phyloP scores from a whole-genome alignment of 2,888 invertebrate genomes.

The Troides helena region DNA sequence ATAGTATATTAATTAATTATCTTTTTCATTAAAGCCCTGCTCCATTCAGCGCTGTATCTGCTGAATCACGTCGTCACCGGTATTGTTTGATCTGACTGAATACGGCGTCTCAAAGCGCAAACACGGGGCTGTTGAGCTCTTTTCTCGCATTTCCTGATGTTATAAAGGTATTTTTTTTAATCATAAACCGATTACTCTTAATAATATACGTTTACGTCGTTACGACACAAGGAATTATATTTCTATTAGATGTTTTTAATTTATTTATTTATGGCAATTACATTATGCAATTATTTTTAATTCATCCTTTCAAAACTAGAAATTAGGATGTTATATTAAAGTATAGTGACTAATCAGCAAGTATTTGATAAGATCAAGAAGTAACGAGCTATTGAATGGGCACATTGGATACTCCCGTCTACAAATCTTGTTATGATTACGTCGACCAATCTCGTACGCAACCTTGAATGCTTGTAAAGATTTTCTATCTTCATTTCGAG shows the following conservation, averaged over 20 bases:
- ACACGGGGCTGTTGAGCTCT: slow-evolving; percentile 30
- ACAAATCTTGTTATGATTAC: slow-evolving; percentile 41
- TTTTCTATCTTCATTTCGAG: slow-evolving; percentile 46
- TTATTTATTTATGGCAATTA: too few species aligned
- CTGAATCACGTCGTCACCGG: slow-evolving; percentile 32
- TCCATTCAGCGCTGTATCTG: slow-evolving; percentile 39
- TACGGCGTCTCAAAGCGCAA: slow-evolving; percentile 49
- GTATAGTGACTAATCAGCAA: slow-evolving; percentile 37
- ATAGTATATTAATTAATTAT: too few species aligned
- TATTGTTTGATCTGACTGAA: slow-evolving; percentile 51
- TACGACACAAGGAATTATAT: background rate
- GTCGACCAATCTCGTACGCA: slow-evolving; percentile 51
- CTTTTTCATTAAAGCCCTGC: too few species aligned
- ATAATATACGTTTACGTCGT: too few species aligned
- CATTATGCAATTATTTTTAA: too few species aligned
- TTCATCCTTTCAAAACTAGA: too few species aligned
- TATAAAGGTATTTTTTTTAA: too few species aligned
- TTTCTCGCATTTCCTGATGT: slow-evolving; percentile 23
- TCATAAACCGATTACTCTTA: too few species aligned
- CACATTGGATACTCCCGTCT: slow-evolving; percentile 49
- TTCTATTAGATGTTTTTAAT: too few species aligned
- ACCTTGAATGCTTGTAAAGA: slow-evolving; percentile 50
- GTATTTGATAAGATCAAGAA: slow-evolving; percentile 54
- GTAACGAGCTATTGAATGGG: slow-evolving; percentile 48
- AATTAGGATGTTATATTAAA: background rate